Conservation (phyloP, 2,797 vertebrate species). For the Microcaecilia unicolor region DNA sequence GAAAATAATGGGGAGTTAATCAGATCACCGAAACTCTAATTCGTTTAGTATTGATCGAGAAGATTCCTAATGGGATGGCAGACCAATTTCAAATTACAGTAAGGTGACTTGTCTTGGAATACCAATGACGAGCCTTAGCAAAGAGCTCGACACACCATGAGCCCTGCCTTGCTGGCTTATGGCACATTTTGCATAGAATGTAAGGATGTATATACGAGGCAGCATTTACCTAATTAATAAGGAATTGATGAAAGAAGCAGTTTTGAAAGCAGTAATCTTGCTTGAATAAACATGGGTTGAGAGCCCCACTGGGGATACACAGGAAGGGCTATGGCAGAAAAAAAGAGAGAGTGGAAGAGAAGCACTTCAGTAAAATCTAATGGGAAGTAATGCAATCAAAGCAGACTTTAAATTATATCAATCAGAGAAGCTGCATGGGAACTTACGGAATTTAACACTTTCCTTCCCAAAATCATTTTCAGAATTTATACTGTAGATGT, state of each 20-base stretch:
- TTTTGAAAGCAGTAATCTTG: constrained; percentile 47
- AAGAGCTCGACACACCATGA: constrained; percentile 19
- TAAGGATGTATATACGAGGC: constrained; percentile 37
- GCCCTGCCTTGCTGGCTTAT: constrained; percentile 27
- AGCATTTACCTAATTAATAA: constrained; percentile 73
- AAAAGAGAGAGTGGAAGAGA: constrained; percentile 16
- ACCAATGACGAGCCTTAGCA: constrained; percentile 60
- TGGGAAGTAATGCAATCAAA: constrained; percentile 61
- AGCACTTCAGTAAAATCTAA: constrained; percentile 47
- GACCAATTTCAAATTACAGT: constrained; percentile 84
- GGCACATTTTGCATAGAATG: constrained; percentile 18
- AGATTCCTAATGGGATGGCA: constrained; percentile 83
- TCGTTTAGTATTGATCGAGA: constrained; percentile 86
- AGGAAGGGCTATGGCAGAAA: constrained; percentile 27
- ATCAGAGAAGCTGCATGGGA: constrained; percentile 47
- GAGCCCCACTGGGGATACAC: constrained; percentile 26
- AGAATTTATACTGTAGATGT: too few species aligned
- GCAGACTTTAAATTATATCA: constrained; percentile 60
- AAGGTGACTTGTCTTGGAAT: constrained; percentile 73
- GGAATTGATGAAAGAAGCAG: constrained; percentile 55
- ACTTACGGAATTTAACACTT: constrained; percentile 32
- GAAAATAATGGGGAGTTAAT: constrained; percentile 97
- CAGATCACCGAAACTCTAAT: constrained; percentile 93
- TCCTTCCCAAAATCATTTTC: constrained; percentile 5
- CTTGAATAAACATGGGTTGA: constrained; percentile 36